Percentiles rank a stretch among this genome's conserved stretches.
These are phyloP conservation scores for Sclerodermus sp. DNA, from an alignment of 2,888 invertebrate species.

Conservation along the genomic window DNA sequence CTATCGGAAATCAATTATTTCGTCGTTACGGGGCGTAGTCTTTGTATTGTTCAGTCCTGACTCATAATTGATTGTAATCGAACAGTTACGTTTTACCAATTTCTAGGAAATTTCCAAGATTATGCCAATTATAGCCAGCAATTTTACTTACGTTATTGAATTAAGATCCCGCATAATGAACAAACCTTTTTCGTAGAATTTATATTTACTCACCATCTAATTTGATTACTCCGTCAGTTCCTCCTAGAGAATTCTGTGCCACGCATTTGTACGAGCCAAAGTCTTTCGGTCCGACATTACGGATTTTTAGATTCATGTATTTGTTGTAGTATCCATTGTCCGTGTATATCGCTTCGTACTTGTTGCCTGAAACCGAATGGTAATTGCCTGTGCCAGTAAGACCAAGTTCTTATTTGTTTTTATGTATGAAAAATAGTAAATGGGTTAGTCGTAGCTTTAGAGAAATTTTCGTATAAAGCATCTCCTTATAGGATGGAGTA, in stretches of 20 bases:
- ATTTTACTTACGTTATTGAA: too few species aligned
- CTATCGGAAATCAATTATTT: conserved; percentile 34
- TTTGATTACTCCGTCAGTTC: conserved; percentile 87
- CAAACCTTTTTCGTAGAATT: background rate
- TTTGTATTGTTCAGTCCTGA: conserved; percentile 10
- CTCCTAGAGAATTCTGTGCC: conserved; percentile 88
- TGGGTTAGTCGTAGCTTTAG: too few species aligned
- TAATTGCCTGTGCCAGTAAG: conserved; percentile 51
- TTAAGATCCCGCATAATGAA: too few species aligned
- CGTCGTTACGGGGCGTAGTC: conserved; percentile 22
- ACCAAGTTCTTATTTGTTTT: conserved; percentile 24
- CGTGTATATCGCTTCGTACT: conserved; percentile 81
- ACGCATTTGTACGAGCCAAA: conserved; percentile 90
- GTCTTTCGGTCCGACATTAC: conserved; percentile 75
- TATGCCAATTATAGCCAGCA: too few species aligned
- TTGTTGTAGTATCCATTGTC: conserved; percentile 86
- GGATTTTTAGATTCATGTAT: conserved; percentile 88
- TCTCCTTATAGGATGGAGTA: too few species aligned
- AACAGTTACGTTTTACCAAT: conserved; percentile 8
- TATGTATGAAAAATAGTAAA: background rate
- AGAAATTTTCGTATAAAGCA: background rate
- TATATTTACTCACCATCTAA: conserved; percentile 71
- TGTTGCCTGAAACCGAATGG: conserved; percentile 70
- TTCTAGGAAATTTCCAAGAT: too few species aligned
- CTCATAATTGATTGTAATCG: conserved; percentile 24